These are phyloP conservation scores for Arctia plantaginis DNA, from an alignment of 2,888 invertebrate genomes.

Conservation along the genomic window DNA sequence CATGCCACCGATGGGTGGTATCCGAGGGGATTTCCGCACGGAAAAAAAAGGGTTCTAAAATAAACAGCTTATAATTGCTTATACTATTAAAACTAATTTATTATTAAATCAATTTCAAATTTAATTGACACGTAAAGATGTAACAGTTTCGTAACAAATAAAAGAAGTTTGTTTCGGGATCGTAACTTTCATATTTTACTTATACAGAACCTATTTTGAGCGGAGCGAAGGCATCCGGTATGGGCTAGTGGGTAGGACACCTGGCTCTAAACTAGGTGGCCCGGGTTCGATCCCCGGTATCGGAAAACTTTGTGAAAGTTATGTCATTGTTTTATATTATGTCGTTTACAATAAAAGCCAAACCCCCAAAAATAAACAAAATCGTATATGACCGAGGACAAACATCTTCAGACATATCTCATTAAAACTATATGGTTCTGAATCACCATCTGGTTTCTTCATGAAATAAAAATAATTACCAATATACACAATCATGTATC, in stretches of 20 bases:
- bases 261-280: conserved; percentile 88
- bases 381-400: too few relatives aligned
- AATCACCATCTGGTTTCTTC: too few relatives aligned
- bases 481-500: too few relatives aligned
- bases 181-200: too few relatives aligned
- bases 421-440: neutral
- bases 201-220: neutral
- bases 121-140: neutral
- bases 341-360: neutral
- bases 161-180: too few relatives aligned
- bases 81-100: neutral
- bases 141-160: neutral
- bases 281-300: conserved; percentile 89
- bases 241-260: conserved; percentile 88
- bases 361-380: neutral
- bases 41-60: too few relatives aligned
- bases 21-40: too few relatives aligned
- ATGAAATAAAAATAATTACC: too few relatives aligned
- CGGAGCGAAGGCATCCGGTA: conserved; percentile 71
- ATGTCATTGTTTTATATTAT: neutral
- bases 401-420: too few relatives aligned
- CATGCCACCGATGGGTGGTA: too few relatives aligned
- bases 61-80: neutral
- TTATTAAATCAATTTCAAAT: too few relatives aligned
- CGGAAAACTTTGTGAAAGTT: conserved; percentile 66